Evolutionary conservation across 2,888 invertebrate species (phyloP), one percentile per base, ranked within the genome.

Genomic region (Liposcelis brunnea): DNA sequence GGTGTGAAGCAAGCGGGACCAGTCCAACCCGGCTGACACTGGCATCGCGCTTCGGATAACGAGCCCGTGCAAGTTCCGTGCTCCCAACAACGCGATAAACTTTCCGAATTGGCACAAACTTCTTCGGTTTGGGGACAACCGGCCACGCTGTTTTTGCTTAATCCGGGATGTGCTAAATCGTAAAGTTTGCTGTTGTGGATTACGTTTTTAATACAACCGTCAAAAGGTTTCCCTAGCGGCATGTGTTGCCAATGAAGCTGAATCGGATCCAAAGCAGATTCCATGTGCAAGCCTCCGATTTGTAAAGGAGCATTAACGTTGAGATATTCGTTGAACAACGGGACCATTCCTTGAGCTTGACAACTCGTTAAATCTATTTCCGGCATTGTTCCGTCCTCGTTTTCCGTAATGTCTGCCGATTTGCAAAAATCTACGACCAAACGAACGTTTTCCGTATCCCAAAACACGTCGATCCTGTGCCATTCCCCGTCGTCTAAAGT

Each of bases 381-480:
- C 2, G 85, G 80, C 7, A 48, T 46, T 8, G 82, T 80, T 34
- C 90, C 89, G 58, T 90, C 89, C 64, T 91, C 91, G 63, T 84
- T 74, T 65, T 89, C 89, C 52, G 82, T 78, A 45, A 89, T 79
- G 55, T 84, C 80, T 1, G 89, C 89, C 1, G 86, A 84, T 60
- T 82, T 85, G 62, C 95, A 95, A 55, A 76, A 85, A 62, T 95
- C 95, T 10, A 95, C 85, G 3, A 93, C 82, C 73, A 95, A 78
- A 54, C 86, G 75, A 1, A 94, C 85, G 56, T 77, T 81, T 74
- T 94, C 93, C 2, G 89, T 87, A 55, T 87, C 82, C 87, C 93
- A 94, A 61, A 91, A 91, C 52, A 99, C 76, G 59, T 95, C 95
- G 48, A 98, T 69, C 48, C 90, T 75, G 65, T 99, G 98, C 97